Base-by-base conservation (phyloP, 2,888 invertebrate species). In the Luperina testacea region DNA sequence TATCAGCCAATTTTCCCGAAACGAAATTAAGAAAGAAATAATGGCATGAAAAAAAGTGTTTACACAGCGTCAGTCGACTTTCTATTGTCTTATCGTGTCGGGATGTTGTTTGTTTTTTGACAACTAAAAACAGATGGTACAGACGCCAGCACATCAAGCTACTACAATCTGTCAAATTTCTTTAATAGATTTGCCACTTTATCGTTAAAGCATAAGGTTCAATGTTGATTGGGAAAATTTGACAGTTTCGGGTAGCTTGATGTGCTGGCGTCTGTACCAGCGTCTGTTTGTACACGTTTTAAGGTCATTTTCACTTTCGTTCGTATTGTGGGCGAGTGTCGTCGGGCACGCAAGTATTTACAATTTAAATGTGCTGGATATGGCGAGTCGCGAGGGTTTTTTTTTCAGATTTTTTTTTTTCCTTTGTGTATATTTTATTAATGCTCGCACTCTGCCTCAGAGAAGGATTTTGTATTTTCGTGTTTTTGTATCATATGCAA, bases 271-370 rank as follows among this genome's bases (percentile, higher is more conserved):
- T 38, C 38, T 38, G 38, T 38, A 75, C 81, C 86, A 80, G 72
- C 81, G 77, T 83, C 88, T 91, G 90, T 93, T 92, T 93, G 92
- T 90, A 89, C 91, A 93, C 92, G 94, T 95, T 96, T 96, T 95
- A 95, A 96, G 95, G 95, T 89, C 94, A 91, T 96, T 96, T 94
- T 96, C 96, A 95, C 96, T 96, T 96, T 96, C 95, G 86, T 91
- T 89, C 84, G 84, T 89, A 85, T 87, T 86, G 80, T 86, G 80
- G 87, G 64, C 53, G 77, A 85, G 93, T 94, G 93, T 92, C 88
- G 84, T 91, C 92, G 90, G 81, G 87, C 88, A 87, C 90, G 82
- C 65, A 84, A 86, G 78, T 72, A 88, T 90, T 91, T 87, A 88
- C 88, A 91, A 89, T 91, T 90, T 89, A 91, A 91, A 91, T 91